phyloP scores from a whole-genome alignment of 2,797 vertebrate species.

The Knipowitschia caucasica region DNA sequence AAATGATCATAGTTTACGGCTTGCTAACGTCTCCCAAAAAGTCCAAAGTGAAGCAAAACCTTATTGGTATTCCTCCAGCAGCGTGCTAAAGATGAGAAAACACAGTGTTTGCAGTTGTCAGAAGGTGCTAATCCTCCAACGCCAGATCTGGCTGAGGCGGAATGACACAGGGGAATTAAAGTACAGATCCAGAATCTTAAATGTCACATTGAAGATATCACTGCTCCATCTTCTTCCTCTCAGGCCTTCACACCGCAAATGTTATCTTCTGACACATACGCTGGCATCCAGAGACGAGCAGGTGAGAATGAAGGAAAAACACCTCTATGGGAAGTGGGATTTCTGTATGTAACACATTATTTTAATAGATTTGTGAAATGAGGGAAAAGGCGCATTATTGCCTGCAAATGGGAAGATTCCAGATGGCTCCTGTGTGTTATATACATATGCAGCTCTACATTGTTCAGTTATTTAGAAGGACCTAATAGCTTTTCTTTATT shows the following conservation, averaged over 20 bases:
- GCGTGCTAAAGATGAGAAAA: conserved; percentile 54
- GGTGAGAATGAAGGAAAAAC: conserved; percentile 13
- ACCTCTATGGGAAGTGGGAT: not conserved
- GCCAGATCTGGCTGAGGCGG: conserved; percentile 57
- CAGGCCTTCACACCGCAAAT: conserved; percentile 19
- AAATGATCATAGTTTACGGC: no score
- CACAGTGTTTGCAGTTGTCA: conserved; percentile 61
- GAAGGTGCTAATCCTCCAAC: conserved; percentile 59
- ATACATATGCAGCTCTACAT: no score
- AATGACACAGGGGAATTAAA: conserved; percentile 58
- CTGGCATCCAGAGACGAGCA: conserved; percentile 10
- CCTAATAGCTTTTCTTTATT: no score
- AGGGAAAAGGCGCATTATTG: not conserved
- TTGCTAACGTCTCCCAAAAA: conserved; percentile 12
- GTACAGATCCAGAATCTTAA: conserved; percentile 45
- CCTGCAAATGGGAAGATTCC: no score
- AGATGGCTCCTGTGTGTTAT: not conserved
- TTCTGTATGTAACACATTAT: not conserved
- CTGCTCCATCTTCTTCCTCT: conserved; percentile 28
- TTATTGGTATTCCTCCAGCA: conserved; percentile 47
- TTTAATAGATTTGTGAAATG: not conserved
- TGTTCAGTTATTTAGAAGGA: no score
- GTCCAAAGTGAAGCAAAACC: conserved; percentile 25
- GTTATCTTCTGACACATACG: conserved; percentile 14
- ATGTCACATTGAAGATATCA: conserved; percentile 33